Evolutionary conservation across 1,140 invertebrate species (phyloP).

Genomic region (Nasonia vitripennis): DNA sequence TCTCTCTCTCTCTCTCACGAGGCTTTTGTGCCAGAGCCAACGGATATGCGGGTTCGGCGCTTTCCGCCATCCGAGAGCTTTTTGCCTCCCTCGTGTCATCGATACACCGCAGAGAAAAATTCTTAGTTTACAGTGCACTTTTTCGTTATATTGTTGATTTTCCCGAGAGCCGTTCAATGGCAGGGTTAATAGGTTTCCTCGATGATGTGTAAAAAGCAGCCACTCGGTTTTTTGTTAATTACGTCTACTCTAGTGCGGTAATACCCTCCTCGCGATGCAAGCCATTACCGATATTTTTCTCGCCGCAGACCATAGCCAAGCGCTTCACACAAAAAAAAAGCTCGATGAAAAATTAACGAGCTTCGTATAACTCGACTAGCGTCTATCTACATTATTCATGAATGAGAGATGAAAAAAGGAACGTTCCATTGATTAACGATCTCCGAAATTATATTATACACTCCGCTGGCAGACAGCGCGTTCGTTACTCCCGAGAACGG

Average conservation of each 20-base stretch:
- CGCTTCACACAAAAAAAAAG: not conserved
- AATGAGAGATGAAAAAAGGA: not conserved
- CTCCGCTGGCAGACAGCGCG: not conserved
- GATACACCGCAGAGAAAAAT: not conserved
- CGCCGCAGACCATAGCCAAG: not conserved
- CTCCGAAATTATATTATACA: no score
- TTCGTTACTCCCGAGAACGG: not conserved
- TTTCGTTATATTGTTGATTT: no score
- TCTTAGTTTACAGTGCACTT: not conserved
- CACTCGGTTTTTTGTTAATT: not conserved
- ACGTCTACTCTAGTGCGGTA: no score
- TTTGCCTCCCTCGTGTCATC: not conserved
- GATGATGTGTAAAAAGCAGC: not conserved
- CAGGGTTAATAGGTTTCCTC: not conserved
- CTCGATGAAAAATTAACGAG: conserved; percentile 27
- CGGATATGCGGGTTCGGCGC: not conserved
- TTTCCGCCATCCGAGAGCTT: not conserved
- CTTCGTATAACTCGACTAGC: not conserved
- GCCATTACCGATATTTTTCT: conserved; percentile 21
- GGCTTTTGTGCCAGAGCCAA: not conserved
- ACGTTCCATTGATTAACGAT: not conserved
- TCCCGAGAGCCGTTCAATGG: not conserved
- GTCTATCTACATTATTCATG: not conserved
- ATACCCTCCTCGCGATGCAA: not conserved
- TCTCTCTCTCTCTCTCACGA: not conserved